phyloP scores from a whole-genome alignment of 2,888 invertebrate species.

The Lamellibrachia satsuma region DNA sequence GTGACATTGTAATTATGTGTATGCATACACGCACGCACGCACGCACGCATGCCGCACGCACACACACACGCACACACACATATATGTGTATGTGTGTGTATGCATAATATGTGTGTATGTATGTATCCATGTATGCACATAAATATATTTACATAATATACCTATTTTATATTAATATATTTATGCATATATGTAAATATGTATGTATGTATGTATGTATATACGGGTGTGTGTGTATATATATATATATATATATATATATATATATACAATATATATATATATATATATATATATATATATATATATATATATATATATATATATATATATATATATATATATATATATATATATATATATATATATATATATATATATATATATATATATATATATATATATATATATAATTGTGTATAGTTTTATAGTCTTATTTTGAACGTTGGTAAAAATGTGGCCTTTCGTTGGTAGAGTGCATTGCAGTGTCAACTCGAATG shows the following conservation, averaged over 20 bases:
- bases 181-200: neutral
- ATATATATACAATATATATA: neutral
- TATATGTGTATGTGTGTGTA: neutral
- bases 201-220: neutral
- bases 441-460: neutral
- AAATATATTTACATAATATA: neutral
- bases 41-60: no score
- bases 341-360: no score
- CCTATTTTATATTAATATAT: no score
- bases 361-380: neutral
- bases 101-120: neutral
- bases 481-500: neutral
- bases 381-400: neutral
- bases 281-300: no score
- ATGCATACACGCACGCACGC: neutral
- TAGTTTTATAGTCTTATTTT: neutral
- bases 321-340: no score
- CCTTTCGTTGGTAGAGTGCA: neutral
- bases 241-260: neutral
- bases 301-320: no score
- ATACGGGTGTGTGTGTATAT: neutral
- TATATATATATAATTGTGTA: neutral
- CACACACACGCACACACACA: neutral
- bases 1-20: neutral
- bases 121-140: neutral